Conservation (phyloP, 64 coral and sea anemone genomes). For the Acropora tenuis region DNA sequence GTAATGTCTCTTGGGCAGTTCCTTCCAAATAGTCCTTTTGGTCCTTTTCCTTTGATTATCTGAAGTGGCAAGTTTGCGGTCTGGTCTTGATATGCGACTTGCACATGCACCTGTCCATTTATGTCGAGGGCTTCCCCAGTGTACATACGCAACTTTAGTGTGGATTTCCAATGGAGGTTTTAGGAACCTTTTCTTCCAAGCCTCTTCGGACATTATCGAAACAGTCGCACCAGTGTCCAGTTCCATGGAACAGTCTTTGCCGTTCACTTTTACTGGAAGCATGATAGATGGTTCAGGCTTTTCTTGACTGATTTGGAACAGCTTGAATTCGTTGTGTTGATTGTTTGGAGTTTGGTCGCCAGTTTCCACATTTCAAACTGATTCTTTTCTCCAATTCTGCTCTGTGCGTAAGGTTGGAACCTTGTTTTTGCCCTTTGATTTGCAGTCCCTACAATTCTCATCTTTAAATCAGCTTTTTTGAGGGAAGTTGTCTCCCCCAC, state of each 20-base stretch:
- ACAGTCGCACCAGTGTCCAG: constrained; percentile 37
- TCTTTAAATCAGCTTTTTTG: constrained; percentile 40
- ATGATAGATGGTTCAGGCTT: too few relatives aligned
- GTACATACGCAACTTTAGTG: background rate
- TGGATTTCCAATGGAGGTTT: constrained; percentile 1
- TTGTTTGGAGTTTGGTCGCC: constrained; percentile 17
- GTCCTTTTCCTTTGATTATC: constrained; percentile 44
- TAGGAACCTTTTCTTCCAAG: background rate
- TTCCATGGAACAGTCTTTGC: background rate
- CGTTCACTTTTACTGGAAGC: too few relatives aligned
- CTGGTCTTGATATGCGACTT: constrained; percentile 24
- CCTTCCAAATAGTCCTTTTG: background rate
- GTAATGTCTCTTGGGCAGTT: constrained; percentile 48
- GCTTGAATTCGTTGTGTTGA: constrained; percentile 7
- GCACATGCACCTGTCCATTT: constrained; percentile 5
- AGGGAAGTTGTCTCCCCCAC: constrained; percentile 1
- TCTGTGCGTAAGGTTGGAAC: background rate
- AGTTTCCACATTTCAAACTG: background rate
- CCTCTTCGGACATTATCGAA: constrained; percentile 6
- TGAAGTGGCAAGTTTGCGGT: background rate
- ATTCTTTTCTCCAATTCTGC: background rate
- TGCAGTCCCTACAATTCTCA: constrained; percentile 6
- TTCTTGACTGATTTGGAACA: too few relatives aligned
- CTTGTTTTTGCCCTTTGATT: constrained; percentile 19
- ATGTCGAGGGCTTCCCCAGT: constrained; percentile 12